Conservation (phyloP, 2,888 invertebrate species). For the Sclerodermus sp. region DNA sequence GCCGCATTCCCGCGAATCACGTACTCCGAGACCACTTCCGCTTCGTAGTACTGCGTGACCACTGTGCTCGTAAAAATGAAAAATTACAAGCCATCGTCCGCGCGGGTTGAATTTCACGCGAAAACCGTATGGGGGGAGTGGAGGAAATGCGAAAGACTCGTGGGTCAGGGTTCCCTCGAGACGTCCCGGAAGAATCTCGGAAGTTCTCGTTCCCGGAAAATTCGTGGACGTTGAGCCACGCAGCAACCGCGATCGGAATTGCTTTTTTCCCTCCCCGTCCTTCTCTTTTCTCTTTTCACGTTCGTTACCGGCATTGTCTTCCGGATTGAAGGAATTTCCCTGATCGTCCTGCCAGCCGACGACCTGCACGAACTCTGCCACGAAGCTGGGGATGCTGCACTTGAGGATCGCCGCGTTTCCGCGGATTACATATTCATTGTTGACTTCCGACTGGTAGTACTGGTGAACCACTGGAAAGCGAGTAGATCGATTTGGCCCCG, state of each 20-base stretch:
- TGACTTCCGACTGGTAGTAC: slow-evolving; percentile 86
- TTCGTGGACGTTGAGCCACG: too few relatives aligned
- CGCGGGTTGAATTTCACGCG: too few relatives aligned
- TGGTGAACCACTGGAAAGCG: slow-evolving; percentile 79
- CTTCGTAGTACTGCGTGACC: slow-evolving; percentile 86
- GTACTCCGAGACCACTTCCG: slow-evolving; percentile 87
- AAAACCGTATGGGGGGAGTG: too few relatives aligned
- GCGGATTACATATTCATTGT: slow-evolving; percentile 86
- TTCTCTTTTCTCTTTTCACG: background rate
- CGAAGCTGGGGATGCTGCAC: slow-evolving; percentile 88
- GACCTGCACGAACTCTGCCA: slow-evolving; percentile 88
- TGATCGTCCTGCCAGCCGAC: slow-evolving; percentile 72
- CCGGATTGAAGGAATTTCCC: slow-evolving; percentile 55
- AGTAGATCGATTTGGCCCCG: background rate
- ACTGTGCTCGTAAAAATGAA: slow-evolving; percentile 60
- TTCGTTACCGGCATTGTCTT: slow-evolving; percentile 18
- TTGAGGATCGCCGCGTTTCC: slow-evolving; percentile 86
- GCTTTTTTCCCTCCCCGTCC: background rate
- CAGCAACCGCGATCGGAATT: too few relatives aligned
- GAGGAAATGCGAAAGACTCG: too few relatives aligned
- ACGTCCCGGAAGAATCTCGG: too few relatives aligned
- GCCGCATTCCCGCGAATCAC: slow-evolving; percentile 87
- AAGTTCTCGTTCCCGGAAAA: too few relatives aligned
- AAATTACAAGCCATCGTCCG: background rate
- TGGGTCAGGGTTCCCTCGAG: too few relatives aligned